Conservation (phyloP, 1,140 invertebrate species). For the Scaptomyza graminum region DNA sequence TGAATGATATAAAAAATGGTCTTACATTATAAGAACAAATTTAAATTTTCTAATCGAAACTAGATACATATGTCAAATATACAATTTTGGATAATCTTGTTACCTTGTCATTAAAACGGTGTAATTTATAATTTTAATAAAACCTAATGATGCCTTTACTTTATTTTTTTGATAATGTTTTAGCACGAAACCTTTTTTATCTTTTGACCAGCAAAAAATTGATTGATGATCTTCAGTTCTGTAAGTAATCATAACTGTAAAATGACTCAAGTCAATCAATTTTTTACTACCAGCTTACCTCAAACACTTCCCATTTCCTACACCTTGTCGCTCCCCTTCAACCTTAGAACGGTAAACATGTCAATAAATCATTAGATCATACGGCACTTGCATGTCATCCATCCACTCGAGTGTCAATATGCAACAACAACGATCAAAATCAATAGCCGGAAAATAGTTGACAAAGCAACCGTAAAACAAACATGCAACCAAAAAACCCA, state of each 20-base stretch:
- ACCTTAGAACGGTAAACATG: conserved; percentile 35
- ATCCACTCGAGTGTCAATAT: conserved; percentile 44
- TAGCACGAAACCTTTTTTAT: no score
- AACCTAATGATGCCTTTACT: no score
- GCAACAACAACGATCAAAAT: conserved; percentile 44
- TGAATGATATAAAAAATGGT: no score
- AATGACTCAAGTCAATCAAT: background rate
- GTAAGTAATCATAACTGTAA: background rate
- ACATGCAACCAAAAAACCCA: conserved; percentile 51
- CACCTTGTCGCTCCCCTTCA: conserved; percentile 1
- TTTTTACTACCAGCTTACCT: background rate
- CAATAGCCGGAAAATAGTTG: conserved; percentile 78
- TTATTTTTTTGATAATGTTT: no score
- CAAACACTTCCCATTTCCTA: background rate
- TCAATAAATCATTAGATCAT: conserved; percentile 66
- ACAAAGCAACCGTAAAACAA: conserved; percentile 72
- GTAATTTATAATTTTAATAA: no score
- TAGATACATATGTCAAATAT: no score
- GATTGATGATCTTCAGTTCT: background rate
- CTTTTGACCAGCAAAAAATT: no score
- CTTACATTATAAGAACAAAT: no score
- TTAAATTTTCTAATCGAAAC: no score
- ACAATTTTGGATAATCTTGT: no score
- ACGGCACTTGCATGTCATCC: conserved; percentile 64
- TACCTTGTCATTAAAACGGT: no score